These are phyloP conservation scores for Phorcus lineatus DNA, from an alignment of 2,888 invertebrate species.

Conservation along the genomic window DNA sequence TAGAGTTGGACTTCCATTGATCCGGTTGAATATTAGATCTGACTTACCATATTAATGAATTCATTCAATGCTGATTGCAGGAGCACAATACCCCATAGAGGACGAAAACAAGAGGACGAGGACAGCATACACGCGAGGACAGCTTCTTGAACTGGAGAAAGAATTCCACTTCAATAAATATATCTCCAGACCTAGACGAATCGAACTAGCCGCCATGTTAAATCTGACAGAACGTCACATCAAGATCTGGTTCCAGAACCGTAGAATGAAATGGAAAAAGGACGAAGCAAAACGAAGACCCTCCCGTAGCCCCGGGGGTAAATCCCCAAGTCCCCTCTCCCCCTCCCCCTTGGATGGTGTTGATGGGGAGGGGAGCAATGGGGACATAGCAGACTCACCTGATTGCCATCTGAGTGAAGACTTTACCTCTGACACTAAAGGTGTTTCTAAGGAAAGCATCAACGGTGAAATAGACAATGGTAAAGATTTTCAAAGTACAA, in stretches of 20 bases:
- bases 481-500: neutral
- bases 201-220: conserved; percentile 97
- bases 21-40: too few relatives aligned
- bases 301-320: conserved; percentile 49
- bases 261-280: conserved; percentile 75
- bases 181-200: conserved; percentile 95
- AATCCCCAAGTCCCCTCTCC: conserved; percentile 30
- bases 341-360: neutral
- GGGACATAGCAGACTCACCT: neutral
- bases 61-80: conserved; percentile 50
- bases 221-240: conserved; percentile 96
- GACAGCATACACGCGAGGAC: conserved; percentile 97
- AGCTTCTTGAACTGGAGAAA: conserved; percentile 97
- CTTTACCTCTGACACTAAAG: neutral
- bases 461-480: neutral
- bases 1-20: too few relatives aligned
- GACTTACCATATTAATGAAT: neutral
- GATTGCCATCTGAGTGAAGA: neutral
- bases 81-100: conserved; percentile 69
- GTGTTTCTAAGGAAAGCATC: neutral
- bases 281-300: conserved; percentile 72
- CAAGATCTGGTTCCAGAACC: conserved; percentile 78
- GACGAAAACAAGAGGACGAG: conserved; percentile 84
- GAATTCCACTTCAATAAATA: conserved; percentile 99
- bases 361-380: neutral